Conservation (phyloP, 1,140 invertebrate species). For the Elysia chlorotica region DNA sequence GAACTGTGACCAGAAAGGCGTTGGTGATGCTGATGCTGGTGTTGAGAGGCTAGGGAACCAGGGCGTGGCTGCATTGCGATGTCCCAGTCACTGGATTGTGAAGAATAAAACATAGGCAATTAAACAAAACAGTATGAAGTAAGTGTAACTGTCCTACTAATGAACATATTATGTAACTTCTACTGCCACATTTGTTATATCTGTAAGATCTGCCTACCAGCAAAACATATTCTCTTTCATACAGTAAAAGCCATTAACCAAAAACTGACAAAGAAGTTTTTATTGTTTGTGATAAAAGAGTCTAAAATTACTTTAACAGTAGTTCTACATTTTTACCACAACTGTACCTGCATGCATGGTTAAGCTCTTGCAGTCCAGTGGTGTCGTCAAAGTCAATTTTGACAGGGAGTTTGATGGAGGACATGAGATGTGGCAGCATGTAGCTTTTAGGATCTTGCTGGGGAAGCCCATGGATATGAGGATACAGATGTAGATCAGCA, state of each 20-base stretch:
- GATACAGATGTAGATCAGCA: conserved; percentile 59
- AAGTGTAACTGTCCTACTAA: too few species aligned
- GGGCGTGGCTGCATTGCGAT: conserved; percentile 34
- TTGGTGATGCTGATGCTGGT: conserved; percentile 23
- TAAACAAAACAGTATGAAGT: too few species aligned
- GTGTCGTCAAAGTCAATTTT: conserved; percentile 52
- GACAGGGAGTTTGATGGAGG: conserved; percentile 39
- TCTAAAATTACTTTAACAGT: too few species aligned
- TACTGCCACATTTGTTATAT: too few species aligned
- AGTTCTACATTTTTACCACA: too few species aligned
- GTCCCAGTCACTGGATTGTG: conserved; percentile 58
- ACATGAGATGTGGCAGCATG: neutral
- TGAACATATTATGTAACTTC: too few species aligned
- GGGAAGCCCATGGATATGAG: conserved; percentile 60
- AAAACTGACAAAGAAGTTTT: too few species aligned
- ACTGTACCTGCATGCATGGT: conserved; percentile 51
- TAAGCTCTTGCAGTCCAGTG: conserved; percentile 52
- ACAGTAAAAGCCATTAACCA: too few species aligned
- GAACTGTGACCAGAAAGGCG: conserved; percentile 37
- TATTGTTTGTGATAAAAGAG: too few species aligned
- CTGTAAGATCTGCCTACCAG: too few species aligned
- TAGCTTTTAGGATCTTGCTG: conserved; percentile 38
- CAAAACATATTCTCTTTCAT: too few species aligned
- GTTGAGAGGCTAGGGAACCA: conserved; percentile 9
- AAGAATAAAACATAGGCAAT: too few species aligned